A percentile compares a stretch with the other conserved stretches of the same genome.
These are phyloP conservation scores for Euplexia lucipara DNA, from an alignment of 2,888 invertebrate species.

Conservation along the genomic window DNA sequence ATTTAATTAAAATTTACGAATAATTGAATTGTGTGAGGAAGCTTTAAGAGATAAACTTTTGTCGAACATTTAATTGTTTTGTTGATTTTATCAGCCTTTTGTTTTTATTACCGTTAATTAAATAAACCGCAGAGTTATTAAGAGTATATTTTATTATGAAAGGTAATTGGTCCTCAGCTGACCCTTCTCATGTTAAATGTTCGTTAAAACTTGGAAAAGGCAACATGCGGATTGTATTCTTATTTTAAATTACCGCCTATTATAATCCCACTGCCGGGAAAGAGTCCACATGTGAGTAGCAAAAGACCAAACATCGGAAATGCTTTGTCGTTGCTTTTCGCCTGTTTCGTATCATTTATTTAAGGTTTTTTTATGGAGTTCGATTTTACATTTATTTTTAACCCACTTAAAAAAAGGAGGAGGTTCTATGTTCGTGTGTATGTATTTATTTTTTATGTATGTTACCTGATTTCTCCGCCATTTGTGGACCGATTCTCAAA, in stretches of 20 bases:
- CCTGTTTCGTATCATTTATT: not conserved
- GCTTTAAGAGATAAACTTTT: conserved; percentile 27
- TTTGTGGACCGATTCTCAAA: no score
- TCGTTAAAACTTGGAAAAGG: conserved; percentile 30
- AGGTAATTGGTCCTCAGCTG: conserved; percentile 19
- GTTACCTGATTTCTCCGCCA: no score
- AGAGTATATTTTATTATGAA: conserved; percentile 23
- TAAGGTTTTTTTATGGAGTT: no score
- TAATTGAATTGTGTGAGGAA: conserved; percentile 24
- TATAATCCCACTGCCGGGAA: conserved; percentile 1
- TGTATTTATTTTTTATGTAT: no score
- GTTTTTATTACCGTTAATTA: conserved; percentile 25
- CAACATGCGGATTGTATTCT: conserved; percentile 15
- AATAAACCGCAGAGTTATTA: conserved; percentile 12
- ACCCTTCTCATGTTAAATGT: conserved; percentile 30
- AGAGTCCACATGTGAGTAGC: not conserved
- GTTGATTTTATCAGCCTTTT: conserved; percentile 22
- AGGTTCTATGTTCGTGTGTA: no score
- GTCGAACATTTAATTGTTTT: conserved; percentile 24
- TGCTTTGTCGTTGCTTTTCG: not conserved
- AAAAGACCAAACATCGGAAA: not conserved
- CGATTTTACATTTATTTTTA: no score
- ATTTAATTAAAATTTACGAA: conserved; percentile 26
- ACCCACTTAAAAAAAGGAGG: no score
- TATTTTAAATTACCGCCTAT: not conserved